Percentiles rank a stretch among this genome's conserved stretches.
Evolutionary conservation across 2,888 invertebrate genomes (phyloP).

Genomic region (Fissipunctia ypsillon): DNA sequence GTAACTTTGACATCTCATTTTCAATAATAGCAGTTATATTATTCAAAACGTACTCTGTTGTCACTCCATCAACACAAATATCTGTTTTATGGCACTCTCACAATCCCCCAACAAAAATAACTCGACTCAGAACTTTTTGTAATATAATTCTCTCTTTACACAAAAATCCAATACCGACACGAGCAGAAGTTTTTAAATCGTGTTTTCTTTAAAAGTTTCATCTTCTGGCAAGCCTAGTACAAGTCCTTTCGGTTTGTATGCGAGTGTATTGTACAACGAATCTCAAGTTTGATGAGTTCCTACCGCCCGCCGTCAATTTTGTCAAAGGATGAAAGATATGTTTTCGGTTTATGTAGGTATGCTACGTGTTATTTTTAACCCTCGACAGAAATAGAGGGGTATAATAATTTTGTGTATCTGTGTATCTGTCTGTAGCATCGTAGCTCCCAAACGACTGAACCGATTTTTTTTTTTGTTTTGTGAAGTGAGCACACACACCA

Average conservation of each 20-base stretch:
- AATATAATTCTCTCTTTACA: constrained; percentile 25
- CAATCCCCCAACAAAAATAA: background rate
- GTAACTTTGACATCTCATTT: too few species aligned
- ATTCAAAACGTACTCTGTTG: too few species aligned
- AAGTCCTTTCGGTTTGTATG: constrained; percentile 20
- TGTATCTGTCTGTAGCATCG: too few species aligned
- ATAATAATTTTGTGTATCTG: too few species aligned
- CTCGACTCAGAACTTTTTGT: constrained; percentile 17
- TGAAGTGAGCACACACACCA: too few species aligned
- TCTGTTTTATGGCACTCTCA: too few species aligned
- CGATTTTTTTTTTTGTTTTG: too few species aligned
- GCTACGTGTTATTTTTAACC: background rate
- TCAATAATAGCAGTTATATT: too few species aligned
- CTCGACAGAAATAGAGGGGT: too few species aligned
- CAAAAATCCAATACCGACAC: constrained; percentile 22
- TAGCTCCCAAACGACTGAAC: too few species aligned
- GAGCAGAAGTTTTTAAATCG: constrained; percentile 48
- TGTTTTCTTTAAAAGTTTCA: constrained; percentile 38
- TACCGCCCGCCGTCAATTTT: constrained; percentile 63
- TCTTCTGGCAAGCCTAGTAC: constrained; percentile 9
- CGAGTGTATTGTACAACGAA: constrained; percentile 70
- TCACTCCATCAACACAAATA: too few species aligned
- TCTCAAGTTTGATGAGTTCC: constrained; percentile 79
- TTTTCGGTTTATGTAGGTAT: constrained; percentile 18
- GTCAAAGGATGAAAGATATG: constrained; percentile 43